These are phyloP conservation scores for Heliconius hewitsoni DNA, from an alignment of 1,140 invertebrate species.

Conservation along the genomic window DNA sequence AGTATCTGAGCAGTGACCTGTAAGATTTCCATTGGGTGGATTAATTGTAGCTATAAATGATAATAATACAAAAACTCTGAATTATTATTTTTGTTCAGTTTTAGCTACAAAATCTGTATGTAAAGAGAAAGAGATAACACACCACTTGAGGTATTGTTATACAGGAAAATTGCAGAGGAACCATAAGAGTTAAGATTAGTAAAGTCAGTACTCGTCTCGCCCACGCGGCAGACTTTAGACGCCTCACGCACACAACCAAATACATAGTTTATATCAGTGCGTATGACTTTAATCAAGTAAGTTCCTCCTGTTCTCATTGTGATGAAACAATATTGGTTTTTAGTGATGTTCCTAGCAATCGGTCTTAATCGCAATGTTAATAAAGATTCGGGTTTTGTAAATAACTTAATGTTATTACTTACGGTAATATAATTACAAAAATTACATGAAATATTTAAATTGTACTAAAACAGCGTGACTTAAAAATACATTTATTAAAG, in stretches of 20 bases:
- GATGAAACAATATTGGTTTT: slow-evolving; percentile 27
- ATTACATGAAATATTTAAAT: background rate
- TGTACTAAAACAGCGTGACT: background rate
- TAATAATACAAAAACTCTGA: background rate
- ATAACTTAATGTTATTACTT: background rate
- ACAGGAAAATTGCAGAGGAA: slow-evolving; percentile 64
- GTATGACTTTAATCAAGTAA: slow-evolving; percentile 31
- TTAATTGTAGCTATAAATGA: background rate
- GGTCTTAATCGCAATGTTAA: slow-evolving; percentile 18
- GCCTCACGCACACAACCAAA: slow-evolving; percentile 51
- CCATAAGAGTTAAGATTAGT: slow-evolving; percentile 69
- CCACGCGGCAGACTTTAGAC: slow-evolving; percentile 71
- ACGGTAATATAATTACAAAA: background rate
- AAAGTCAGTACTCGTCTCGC: slow-evolving; percentile 60
- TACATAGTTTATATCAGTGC: slow-evolving; percentile 10
- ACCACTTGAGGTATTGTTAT: slow-evolving; percentile 51
- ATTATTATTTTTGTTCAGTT: background rate
- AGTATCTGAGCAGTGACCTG: background rate
- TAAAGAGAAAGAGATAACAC: background rate
- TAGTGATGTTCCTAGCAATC: slow-evolving; percentile 17
- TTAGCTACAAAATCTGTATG: background rate
- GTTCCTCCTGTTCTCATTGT: slow-evolving; percentile 34
- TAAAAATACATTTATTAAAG: slow-evolving; percentile 10
- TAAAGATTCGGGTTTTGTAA: background rate
- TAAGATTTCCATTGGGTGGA: background rate